Evolutionary conservation across 2,113 vertebrate genomes (phyloP).

Genomic region (Elgaria multicarinata): DNA sequence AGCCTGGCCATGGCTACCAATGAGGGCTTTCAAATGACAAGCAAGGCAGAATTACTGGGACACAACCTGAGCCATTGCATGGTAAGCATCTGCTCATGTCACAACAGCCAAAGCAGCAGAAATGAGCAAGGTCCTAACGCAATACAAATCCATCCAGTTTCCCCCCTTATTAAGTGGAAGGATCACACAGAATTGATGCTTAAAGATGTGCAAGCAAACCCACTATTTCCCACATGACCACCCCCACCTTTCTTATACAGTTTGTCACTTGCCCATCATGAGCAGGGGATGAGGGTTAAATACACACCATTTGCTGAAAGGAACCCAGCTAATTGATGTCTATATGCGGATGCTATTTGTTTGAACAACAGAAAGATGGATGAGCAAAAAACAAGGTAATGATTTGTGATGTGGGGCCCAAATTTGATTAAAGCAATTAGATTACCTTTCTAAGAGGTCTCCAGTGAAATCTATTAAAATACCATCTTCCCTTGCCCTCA

Average conservation of each 20-base stretch:
- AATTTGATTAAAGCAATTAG: constrained; percentile 84
- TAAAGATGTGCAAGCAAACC: constrained; percentile 37
- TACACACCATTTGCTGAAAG: constrained; percentile 58
- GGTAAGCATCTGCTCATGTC: background rate
- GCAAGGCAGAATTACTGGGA: background rate
- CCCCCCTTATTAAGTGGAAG: background rate
- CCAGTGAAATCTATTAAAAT: constrained; percentile 81
- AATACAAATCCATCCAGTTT: background rate
- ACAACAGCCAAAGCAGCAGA: background rate
- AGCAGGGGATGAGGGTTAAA: constrained; percentile 67
- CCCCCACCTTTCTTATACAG: constrained; percentile 60
- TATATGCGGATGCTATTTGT: constrained; percentile 74
- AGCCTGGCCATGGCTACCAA: background rate
- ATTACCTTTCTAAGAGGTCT: constrained; percentile 80
- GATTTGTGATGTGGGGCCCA: constrained; percentile 81
- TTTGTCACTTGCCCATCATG: constrained; percentile 64
- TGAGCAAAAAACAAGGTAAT: constrained; percentile 82
- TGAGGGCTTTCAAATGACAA: background rate
- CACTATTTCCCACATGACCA: constrained; percentile 27
- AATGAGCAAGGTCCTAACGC: background rate
- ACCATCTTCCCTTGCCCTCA: constrained; percentile 66
- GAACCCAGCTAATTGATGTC: constrained; percentile 75
- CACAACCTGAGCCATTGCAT: background rate
- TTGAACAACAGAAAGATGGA: constrained; percentile 76
- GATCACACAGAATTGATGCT: background rate